phyloP scores from a whole-genome alignment of 2,888 invertebrate genomes.

The Lepetodrilus schrolli region DNA sequence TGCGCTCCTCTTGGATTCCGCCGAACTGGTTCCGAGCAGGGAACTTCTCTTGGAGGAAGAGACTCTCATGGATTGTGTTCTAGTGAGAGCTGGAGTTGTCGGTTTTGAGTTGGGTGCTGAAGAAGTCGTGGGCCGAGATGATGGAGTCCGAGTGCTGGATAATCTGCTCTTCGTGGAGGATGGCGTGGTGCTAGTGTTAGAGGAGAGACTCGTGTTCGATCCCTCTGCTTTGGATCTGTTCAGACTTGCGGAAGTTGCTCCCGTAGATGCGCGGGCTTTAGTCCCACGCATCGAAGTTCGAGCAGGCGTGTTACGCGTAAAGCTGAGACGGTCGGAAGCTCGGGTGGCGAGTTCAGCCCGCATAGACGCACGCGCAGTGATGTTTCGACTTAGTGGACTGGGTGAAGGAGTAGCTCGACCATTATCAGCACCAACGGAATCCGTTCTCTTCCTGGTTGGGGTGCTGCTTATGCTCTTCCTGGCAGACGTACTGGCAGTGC shows the following conservation, averaged over 20 bases:
- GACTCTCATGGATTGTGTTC: conserved; percentile 48
- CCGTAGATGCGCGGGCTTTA: conserved; percentile 22
- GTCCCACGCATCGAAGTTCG: conserved; percentile 38
- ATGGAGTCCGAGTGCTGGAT: not conserved
- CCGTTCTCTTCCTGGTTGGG: conserved; percentile 17
- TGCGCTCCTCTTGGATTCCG: conserved; percentile 28
- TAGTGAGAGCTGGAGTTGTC: conserved; percentile 38
- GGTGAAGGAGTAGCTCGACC: conserved; percentile 38
- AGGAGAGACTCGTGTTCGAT: conserved; percentile 50
- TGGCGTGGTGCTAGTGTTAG: not conserved
- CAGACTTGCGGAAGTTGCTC: conserved; percentile 29
- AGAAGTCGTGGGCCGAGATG: conserved; percentile 39
- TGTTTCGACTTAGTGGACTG: conserved; percentile 38
- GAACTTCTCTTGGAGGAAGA: conserved; percentile 36
- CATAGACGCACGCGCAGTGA: conserved; percentile 43
- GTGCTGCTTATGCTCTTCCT: conserved; percentile 40
- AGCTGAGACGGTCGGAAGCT: conserved; percentile 34
- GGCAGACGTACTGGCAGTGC: conserved; percentile 54
- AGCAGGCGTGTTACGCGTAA: conserved; percentile 34
- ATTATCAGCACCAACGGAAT: conserved; percentile 51
- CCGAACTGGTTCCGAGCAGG: conserved; percentile 30
- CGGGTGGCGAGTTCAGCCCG: conserved; percentile 38
- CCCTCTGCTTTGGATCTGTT: conserved; percentile 46
- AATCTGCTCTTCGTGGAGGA: not conserved
- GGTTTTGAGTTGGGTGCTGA: conserved; percentile 39